These are phyloP conservation scores for Drosophila multiciliata DNA, from an alignment of 2,888 invertebrate species.

Conservation along the genomic window DNA sequence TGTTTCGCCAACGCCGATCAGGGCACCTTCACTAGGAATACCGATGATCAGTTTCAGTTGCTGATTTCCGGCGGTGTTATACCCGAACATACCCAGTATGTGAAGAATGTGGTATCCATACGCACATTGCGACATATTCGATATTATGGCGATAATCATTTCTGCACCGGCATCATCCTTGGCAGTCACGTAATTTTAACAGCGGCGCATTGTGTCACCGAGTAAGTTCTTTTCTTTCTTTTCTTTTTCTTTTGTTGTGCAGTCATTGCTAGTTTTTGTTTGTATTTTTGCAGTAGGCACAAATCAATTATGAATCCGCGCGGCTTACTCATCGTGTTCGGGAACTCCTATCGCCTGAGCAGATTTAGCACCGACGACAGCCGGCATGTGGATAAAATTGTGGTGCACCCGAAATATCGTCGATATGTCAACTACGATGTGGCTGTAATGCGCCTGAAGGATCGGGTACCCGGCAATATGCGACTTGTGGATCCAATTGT, in stretches of 20 bases:
- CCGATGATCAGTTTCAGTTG: constrained; percentile 59
- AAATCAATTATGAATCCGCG: constrained; percentile 51
- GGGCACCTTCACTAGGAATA: constrained; percentile 27
- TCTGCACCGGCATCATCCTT: constrained; percentile 60
- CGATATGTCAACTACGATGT: constrained; percentile 53
- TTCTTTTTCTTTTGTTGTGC: too few relatives aligned
- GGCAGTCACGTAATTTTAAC: constrained; percentile 57
- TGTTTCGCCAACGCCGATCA: constrained; percentile 11
- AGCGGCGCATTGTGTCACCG: constrained; percentile 65
- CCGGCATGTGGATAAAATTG: constrained; percentile 35
- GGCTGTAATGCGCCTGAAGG: constrained; percentile 36
- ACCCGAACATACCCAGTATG: constrained; percentile 16
- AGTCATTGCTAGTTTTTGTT: neutral
- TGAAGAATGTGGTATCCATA: constrained; percentile 53
- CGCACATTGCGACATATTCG: constrained; percentile 42
- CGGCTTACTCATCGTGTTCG: constrained; percentile 48
- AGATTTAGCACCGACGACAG: neutral
- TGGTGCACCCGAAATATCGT: constrained; percentile 52
- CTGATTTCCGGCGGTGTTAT: constrained; percentile 55
- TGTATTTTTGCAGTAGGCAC: constrained; percentile 34
- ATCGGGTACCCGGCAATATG: constrained; percentile 39
- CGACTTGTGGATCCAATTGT: constrained; percentile 35
- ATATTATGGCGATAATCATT: constrained; percentile 60
- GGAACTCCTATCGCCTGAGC: constrained; percentile 18
- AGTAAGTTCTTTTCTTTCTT: constrained; percentile 40